Evolutionary conservation across 1,140 invertebrate genomes (phyloP).

Genomic region (Procambarus virginalis): DNA sequence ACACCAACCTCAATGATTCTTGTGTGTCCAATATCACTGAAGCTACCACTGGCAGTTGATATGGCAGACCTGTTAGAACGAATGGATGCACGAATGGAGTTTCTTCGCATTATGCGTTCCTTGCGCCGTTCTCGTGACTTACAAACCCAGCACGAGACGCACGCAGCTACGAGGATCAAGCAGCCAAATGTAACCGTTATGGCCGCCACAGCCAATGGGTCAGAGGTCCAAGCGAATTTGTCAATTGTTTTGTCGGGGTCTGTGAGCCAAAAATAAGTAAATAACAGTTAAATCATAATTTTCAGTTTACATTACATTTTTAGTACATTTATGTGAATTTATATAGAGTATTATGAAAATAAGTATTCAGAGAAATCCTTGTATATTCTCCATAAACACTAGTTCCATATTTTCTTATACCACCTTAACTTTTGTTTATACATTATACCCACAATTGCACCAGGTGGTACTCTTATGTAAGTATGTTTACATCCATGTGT

Average conservation of each 20-base stretch:
- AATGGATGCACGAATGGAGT: slow-evolving; percentile 91
- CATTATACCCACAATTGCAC: too few species aligned
- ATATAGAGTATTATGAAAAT: too few species aligned
- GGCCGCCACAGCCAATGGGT: slow-evolving; percentile 87
- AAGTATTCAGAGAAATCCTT: too few species aligned
- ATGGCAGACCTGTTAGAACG: slow-evolving; percentile 67
- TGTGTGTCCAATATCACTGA: slow-evolving; percentile 41
- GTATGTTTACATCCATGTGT: too few species aligned
- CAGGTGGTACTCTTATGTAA: too few species aligned
- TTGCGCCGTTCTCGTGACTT: slow-evolving; percentile 92
- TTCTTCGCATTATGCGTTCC: slow-evolving; percentile 90
- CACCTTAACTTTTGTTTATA: too few species aligned
- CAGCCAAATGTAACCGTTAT: slow-evolving; percentile 83
- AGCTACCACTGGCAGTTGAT: slow-evolving; percentile 63
- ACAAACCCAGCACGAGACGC: slow-evolving; percentile 89
- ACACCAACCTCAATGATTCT: slow-evolving; percentile 47
- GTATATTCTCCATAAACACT: too few species aligned
- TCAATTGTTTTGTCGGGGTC: slow-evolving; percentile 90
- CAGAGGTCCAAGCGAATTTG: slow-evolving; percentile 86
- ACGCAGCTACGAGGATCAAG: slow-evolving; percentile 84
- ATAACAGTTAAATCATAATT: too few species aligned
- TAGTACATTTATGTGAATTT: too few species aligned
- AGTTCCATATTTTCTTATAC: too few species aligned
- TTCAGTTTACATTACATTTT: too few species aligned
- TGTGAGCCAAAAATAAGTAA: slow-evolving; percentile 74